Percentiles rank a stretch among this genome's conserved stretches.
Conservation (phyloP, 1,140 invertebrate species). For the Conopomorpha cramerella region DNA sequence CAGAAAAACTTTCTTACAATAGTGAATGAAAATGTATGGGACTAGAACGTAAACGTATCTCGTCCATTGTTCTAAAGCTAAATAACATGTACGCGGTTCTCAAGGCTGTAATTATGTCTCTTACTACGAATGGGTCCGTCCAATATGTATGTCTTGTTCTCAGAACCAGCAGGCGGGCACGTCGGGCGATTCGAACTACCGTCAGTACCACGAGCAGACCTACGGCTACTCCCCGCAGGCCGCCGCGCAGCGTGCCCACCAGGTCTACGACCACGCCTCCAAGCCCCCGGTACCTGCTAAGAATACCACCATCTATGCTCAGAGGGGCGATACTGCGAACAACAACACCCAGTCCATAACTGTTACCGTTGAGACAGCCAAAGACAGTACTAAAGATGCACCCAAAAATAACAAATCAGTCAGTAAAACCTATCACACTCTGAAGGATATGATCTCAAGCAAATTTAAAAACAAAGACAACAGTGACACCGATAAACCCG, state of each 20-base stretch:
- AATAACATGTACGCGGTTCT: too few species aligned
- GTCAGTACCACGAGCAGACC: slow-evolving; percentile 41
- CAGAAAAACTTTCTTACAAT: too few species aligned
- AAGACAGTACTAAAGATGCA: slow-evolving; percentile 56
- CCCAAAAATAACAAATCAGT: slow-evolving; percentile 69
- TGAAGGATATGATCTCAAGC: slow-evolving; percentile 85
- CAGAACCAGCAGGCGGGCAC: slow-evolving; percentile 47
- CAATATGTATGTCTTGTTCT: slow-evolving; percentile 10
- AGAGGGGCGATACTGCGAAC: slow-evolving; percentile 35
- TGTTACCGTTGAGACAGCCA: slow-evolving; percentile 57
- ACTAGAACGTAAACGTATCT: too few species aligned
- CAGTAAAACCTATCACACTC: slow-evolving; percentile 78
- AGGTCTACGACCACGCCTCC: slow-evolving; percentile 36
- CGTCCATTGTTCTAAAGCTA: too few species aligned
- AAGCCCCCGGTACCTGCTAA: slow-evolving; percentile 49
- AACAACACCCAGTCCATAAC: slow-evolving; percentile 55
- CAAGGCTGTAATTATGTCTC: too few species aligned
- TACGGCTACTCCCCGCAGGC: slow-evolving; percentile 51
- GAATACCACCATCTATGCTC: slow-evolving; percentile 28
- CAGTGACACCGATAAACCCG: slow-evolving; percentile 53
- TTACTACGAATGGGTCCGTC: too few species aligned
- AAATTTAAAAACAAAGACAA: slow-evolving; percentile 74
- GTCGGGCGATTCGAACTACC: slow-evolving; percentile 38
- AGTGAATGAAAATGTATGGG: too few species aligned
- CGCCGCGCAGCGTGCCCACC: slow-evolving; percentile 20